Base-by-base conservation (phyloP, 2,888 invertebrate genomes). In the Deilephila porcellus region DNA sequence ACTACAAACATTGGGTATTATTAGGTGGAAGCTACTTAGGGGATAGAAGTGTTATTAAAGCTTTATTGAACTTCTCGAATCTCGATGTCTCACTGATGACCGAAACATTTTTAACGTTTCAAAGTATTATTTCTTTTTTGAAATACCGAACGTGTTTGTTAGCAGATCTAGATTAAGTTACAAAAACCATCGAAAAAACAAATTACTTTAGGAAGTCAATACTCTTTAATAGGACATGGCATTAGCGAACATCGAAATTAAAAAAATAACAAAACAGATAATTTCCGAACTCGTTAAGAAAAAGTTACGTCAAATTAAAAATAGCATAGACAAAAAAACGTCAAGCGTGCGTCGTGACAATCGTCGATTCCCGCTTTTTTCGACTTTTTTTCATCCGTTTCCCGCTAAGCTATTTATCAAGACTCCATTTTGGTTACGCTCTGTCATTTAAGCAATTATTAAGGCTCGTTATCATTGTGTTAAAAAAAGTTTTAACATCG, bases 381-480 rank as follows among this genome's bases (percentile, higher is more conserved):
- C 80, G 79, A 84, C 5, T 1, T 67, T 67, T 67, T 52, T 67
- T 52, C 45, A 84, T 76, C 75, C 71, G 75, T 85, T 88, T 88
- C 88, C 83, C 87, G 85, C 83, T 82, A 82, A 80, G 79, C 81
- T 82, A 93, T 93, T 88, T 84, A 88, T 92, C 90, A 90, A 82
- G 63, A 79, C 73, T 67, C 78, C 81, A 80, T 86, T 90, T 89
- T 85, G 90, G 88, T 81, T 80, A 82, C 83, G 84, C 85, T 88
- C 92, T 91, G 90, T 93, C 94, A 84, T 94, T 94, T 90, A 88
- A 87, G 84, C 94, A 94, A 94, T 94, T 94, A 93, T 82, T 84
- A 85, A 80, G 82, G 71, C 76, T 79, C 85, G 86, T 83, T 91
- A 91, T 94, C 94, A 93, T 89, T 81, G 89, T 92, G 94, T 92